Evolutionary conservation across 1,140 invertebrate genomes (phyloP), one percentile per base, ranked within the genome.

Genomic region (Pissodes strobi): DNA sequence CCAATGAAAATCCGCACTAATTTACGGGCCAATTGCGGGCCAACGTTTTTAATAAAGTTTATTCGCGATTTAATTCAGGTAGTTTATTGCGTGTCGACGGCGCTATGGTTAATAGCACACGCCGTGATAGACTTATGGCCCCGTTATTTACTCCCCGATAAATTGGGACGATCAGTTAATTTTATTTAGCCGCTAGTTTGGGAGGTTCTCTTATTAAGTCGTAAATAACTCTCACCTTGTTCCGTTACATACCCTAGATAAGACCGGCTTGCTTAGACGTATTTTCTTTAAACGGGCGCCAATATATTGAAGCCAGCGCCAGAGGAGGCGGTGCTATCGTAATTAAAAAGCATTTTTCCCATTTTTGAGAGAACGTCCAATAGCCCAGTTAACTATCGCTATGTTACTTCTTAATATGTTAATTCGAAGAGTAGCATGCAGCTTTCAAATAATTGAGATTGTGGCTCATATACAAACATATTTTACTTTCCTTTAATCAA

Each of bases 111-210:
- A 64, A 65, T 56, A 37, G 66, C 41, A 37, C n/a, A n/a, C 30
- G 56, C 46, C 61, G 51, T 66, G 64, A 69, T 69, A 69, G 67
- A 69, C 67, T 69, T 69, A 69, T 66, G 64, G 67, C 56, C 67
- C 62, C n/a, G 56, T 68, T 65, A 68, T 68, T 65, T 65, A 65
- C 56, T 34, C 56, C 55, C 66, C 52, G 23, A 27, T 30, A 68
- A 60, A 64, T 67, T 65, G 60, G 34, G 61, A 41, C 66, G 56
- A 65, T 65, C 61, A 61, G 61, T 68, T 68, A 64, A 68, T 68
- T n/a, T n/a, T n/a, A n/a, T n/a, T 68, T 64, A 57, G 52, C 62
- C 61, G 27, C 62, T 56, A 65, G 56, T 65, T 68, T 56, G 45
- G 49, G 53, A 51, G 51, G 18, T 48, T 55, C 60, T 46, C 66